Evolutionary conservation across 2,797 vertebrate species (phyloP).

Genomic region (Lepidocolaptes lacrymiger): DNA sequence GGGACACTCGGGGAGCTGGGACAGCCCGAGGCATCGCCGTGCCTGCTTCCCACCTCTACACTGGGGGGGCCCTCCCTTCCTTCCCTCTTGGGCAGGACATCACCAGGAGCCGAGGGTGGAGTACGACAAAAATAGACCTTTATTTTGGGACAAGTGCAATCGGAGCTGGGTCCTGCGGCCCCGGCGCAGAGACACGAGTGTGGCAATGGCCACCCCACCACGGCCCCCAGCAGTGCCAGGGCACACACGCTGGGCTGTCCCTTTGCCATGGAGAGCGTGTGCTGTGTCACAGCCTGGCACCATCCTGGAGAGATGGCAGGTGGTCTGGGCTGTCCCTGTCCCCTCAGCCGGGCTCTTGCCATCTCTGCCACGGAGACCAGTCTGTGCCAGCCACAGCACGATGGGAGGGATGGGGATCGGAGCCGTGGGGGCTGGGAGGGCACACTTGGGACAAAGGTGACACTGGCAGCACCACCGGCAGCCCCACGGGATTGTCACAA

Average conservation of each 20-base stretch:
- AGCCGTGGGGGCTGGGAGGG: background rate
- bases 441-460: fast-evolving
- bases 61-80: background rate
- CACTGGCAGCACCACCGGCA: fast-evolving
- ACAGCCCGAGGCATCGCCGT: background rate
- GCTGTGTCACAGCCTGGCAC: background rate
- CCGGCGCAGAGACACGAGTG: fast-evolving
- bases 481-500: fast-evolving
- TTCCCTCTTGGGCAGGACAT: background rate
- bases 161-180: background rate
- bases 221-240: fast-evolving
- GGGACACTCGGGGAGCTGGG: fast-evolving
- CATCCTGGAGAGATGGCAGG: fast-evolving
- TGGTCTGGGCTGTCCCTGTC: fast-evolving
- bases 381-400: background rate
- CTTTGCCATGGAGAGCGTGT: background rate
- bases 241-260: background rate
- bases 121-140: slow-evolving; percentile 70
- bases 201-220: background rate
- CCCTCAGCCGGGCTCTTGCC: background rate
- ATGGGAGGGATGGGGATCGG: background rate
- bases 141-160: slow-evolving; percentile 49
- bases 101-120: background rate
- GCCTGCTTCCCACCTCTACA: background rate
- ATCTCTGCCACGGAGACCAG: background rate